Conservation (phyloP, 2,888 invertebrate species). For the Calephelis perditalis region DNA sequence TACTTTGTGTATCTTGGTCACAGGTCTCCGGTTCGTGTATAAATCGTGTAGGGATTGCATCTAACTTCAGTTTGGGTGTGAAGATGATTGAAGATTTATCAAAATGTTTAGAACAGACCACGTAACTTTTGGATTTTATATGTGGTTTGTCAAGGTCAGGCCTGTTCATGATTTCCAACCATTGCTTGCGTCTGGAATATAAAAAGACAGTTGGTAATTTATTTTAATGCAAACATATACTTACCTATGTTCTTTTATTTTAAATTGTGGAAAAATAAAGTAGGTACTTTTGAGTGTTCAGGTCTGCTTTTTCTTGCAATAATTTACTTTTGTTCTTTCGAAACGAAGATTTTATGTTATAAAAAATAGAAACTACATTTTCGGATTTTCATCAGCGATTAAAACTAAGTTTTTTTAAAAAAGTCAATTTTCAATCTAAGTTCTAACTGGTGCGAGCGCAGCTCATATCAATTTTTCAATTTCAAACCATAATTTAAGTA, state of each 20-base stretch:
- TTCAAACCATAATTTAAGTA: not conserved
- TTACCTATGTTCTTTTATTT: not conserved
- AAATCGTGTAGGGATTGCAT: not conserved
- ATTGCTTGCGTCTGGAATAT: constrained; percentile 1
- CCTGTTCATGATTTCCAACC: not conserved
- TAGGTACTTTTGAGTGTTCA: not conserved
- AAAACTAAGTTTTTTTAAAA: no score
- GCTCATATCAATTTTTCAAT: not conserved
- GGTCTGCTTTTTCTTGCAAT: not conserved
- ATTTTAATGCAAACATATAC: not conserved
- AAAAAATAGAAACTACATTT: no score
- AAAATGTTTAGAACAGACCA: not conserved
- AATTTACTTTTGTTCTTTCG: no score
- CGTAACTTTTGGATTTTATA: not conserved
- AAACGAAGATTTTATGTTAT: no score
- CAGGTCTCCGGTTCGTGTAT: not conserved
- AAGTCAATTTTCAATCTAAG: not conserved
- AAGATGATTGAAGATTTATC: not conserved
- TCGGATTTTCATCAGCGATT: no score
- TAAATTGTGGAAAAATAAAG: not conserved
- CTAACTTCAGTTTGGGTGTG: not conserved
- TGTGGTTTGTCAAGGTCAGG: not conserved
- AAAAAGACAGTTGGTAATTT: not conserved
- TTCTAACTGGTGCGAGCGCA: not conserved
- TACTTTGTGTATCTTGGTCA: not conserved